Evolutionary conservation across 2,888 invertebrate species (phyloP), one percentile per base, ranked within the genome.

Genomic region (Lasioglossum leucozonium): DNA sequence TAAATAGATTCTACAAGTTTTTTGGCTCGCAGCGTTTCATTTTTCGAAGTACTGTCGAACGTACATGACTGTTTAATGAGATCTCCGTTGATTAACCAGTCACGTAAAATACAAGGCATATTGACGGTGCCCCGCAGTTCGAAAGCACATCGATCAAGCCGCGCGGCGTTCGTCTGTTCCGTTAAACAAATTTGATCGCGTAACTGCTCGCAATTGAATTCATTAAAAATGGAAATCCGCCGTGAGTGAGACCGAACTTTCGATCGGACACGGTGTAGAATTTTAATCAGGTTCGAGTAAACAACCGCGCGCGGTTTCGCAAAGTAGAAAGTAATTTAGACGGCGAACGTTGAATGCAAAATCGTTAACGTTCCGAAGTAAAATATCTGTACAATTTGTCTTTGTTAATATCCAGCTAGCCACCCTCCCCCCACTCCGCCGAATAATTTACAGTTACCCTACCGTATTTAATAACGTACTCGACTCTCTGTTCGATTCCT

Each of bases 191-290:
- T 42, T 10, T 62, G 22, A 26, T 40, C 30, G 40, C n/a, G 40
- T 40, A 69, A 69, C 40, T n/a, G 37, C n/a, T n/a, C 2, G 34
- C 40, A 69, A 69, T 69, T 13, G 37, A 69, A 40, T 69, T 69
- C 69, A 69, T 69, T 69, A 69, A 69, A 69, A 69, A 69, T 69
- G 69, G 40, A 69, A 40, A 69, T 40, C 10, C 40, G 40, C 13
- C 37, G 40, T 8, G n/a, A 55, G 40, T 40, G 37, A n/a, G 40
- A 40, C n/a, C 40, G 40, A 69, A 40, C 69, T 40, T 37, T 69
- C 40, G 69, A 40, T 40, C 40, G 40, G 40, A 40, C n/a, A n/a
- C 69, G 37, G 11, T 11, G n/a, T 40, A 40, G 40, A 40, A 69
- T n/a, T 40, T 40, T 69, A 69, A 69, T 69, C 69, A 22, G 34